phyloP scores from a whole-genome alignment of 2,113 vertebrate species.

The Nesogale talazaci region DNA sequence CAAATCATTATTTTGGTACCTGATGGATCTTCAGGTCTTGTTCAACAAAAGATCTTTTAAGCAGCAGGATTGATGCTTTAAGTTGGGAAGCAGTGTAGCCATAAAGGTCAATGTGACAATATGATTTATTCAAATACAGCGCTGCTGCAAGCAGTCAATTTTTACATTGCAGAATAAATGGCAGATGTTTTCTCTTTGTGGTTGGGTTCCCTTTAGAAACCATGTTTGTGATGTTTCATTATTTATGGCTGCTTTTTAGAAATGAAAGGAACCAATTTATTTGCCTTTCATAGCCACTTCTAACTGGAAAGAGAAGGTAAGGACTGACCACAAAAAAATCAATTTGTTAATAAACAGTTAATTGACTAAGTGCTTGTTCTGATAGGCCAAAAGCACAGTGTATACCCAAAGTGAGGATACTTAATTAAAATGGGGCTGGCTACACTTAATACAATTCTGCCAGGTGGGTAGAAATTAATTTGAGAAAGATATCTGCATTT shows the following conservation, averaged over 20 bases:
- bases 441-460: constrained; percentile 77
- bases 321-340: constrained; percentile 85
- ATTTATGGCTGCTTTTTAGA: constrained; percentile 86
- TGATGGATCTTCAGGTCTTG: constrained; percentile 77
- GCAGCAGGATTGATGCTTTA: constrained; percentile 80
- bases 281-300: constrained; percentile 82
- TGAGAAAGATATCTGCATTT: constrained; percentile 72
- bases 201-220: constrained; percentile 81
- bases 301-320: constrained; percentile 80
- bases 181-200: constrained; percentile 81
- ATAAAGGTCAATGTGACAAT: constrained; percentile 86
- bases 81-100: constrained; percentile 82
- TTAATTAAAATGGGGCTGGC: constrained; percentile 84
- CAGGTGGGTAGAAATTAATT: constrained; percentile 77
- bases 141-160: constrained; percentile 76
- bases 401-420: constrained; percentile 78
- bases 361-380: constrained; percentile 87
- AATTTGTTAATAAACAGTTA: constrained; percentile 89
- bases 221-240: constrained; percentile 84
- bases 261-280: constrained; percentile 86
- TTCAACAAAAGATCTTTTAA: constrained; percentile 82
- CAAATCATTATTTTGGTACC: constrained; percentile 80
- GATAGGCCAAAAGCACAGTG: constrained; percentile 79
- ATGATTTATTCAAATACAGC: constrained; percentile 85
- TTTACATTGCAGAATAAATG: constrained; percentile 83